phyloP scores from a whole-genome alignment of 2,113 vertebrate species.

The Acanthochromis polyacanthus region DNA sequence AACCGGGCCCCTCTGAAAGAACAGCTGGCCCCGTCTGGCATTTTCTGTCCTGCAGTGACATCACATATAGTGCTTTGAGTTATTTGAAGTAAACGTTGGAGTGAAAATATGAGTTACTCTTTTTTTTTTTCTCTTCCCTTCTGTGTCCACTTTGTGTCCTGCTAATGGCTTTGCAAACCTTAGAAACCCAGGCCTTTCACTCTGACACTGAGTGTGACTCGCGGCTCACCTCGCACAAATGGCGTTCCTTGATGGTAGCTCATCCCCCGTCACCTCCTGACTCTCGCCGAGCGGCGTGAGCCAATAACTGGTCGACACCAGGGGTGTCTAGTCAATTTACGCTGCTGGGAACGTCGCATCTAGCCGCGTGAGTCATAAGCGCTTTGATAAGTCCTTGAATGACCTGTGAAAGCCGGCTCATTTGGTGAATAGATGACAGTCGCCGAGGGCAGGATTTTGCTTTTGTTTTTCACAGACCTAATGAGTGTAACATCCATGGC shows the following conservation, averaged over 20 bases:
- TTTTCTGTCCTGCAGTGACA: neutral
- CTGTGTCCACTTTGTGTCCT: neutral
- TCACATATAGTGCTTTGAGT: neutral
- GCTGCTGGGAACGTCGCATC: slow-evolving; percentile 48
- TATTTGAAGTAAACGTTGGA: too few relatives aligned
- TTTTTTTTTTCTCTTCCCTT: neutral
- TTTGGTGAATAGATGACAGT: slow-evolving; percentile 34
- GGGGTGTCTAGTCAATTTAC: slow-evolving; percentile 53
- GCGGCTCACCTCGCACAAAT: slow-evolving; percentile 42
- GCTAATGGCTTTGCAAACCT: slow-evolving; percentile 23
- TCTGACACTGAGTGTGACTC: slow-evolving; percentile 45
- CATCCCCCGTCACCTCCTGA: slow-evolving; percentile 39
- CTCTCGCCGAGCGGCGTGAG: slow-evolving; percentile 52
- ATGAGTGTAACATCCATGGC: slow-evolving; percentile 41
- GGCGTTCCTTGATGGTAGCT: slow-evolving; percentile 32
- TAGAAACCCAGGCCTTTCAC: slow-evolving; percentile 12
- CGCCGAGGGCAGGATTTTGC: slow-evolving; percentile 45
- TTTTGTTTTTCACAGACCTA: slow-evolving; percentile 61
- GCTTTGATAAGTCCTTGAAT: slow-evolving; percentile 63
- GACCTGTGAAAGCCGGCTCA: slow-evolving; percentile 46
- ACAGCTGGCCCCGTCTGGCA: too few relatives aligned
- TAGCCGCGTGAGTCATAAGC: slow-evolving; percentile 53
- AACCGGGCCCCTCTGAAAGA: too few relatives aligned
- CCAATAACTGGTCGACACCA: slow-evolving; percentile 52
- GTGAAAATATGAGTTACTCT: neutral